Base-by-base conservation (phyloP, 2,888 invertebrate genomes). In the Oithona nana region DNA sequence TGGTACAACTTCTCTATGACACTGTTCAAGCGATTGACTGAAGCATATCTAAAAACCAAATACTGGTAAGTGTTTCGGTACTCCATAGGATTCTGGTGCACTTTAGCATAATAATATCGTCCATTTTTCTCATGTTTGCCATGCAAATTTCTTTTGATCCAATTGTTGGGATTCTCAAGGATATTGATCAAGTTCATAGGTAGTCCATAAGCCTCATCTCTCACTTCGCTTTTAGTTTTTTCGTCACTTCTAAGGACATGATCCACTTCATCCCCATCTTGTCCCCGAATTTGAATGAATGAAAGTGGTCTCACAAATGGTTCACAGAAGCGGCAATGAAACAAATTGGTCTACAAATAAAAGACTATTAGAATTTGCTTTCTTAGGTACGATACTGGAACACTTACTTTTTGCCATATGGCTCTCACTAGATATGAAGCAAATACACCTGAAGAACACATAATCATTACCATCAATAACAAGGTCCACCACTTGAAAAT, bases 181-280 rank as follows among this genome's bases (percentile, higher is more conserved):
- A 59, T 59, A 13, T 59, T 24, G 49, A 59, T 59, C 6, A 59
- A 28, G 13, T 59, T 26, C 26, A 49, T 28, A 8, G 59, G 59
- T 13, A 59, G 59, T 11, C 3, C 28, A 20, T 24, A 26, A n/a
- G n/a, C 26, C 20, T 24, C n/a, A 28, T 57, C 28, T 28, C 29
- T 29, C 1, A 57, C 28, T 13, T 57, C 28, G 20, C 28, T 28
- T 1, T 6, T 39, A 6, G 39, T 39, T 16, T 39, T 39, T 39
- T 39, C 39, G 39, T 39, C 39, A 39, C 39, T 16, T 6, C 16
- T 11, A 16, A 6, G 16, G 8, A 39, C 39, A 39, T 6, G 16
- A 39, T 39, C 39, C 8, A 16, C 39, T 39, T 39, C 39, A 39
- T 39, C n/a, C n/a, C n/a, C n/a, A n/a, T n/a, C n/a, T n/a, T n/a